phyloP scores from a whole-genome alignment of 53 echinoderm and acorn worm species.

The Paracentrotus lividus region DNA sequence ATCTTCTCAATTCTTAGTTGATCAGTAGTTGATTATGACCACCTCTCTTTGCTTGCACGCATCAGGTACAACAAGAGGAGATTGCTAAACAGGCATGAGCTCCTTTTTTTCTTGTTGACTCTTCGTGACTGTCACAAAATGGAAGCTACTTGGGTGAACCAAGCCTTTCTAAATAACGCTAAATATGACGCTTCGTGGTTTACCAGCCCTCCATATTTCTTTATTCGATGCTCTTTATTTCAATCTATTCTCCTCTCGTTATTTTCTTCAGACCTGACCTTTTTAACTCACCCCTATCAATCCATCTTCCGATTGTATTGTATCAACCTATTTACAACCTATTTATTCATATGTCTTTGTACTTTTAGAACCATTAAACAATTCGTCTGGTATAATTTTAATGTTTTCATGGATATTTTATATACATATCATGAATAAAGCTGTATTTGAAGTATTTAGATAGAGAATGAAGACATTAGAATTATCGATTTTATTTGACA shows the following conservation, averaged over 20 bases:
- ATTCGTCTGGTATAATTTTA: not conserved
- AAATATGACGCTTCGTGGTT: slow-evolving; percentile 57
- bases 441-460: not conserved
- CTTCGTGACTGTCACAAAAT: slow-evolving; percentile 64
- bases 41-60: slow-evolving; percentile 51
- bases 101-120: slow-evolving; percentile 55
- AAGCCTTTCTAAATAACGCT: slow-evolving; percentile 52
- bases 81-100: slow-evolving; percentile 3
- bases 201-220: slow-evolving; percentile 4
- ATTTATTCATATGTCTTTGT: not conserved
- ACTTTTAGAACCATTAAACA: not conserved
- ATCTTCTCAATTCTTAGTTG: not conserved
- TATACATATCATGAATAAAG: not conserved
- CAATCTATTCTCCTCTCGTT: not conserved
- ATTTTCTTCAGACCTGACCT: slow-evolving; percentile 1
- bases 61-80: slow-evolving; percentile 56
- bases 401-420: not conserved
- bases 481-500: not conserved
- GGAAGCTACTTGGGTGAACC: not conserved
- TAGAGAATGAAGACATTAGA: not conserved
- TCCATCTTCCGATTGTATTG: not conserved
- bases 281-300: not conserved
- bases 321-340: not conserved
- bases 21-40: slow-evolving; percentile 58
- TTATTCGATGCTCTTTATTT: not conserved